phyloP scores from a whole-genome alignment of 2,888 invertebrate genomes.

The Selenia dentaria region DNA sequence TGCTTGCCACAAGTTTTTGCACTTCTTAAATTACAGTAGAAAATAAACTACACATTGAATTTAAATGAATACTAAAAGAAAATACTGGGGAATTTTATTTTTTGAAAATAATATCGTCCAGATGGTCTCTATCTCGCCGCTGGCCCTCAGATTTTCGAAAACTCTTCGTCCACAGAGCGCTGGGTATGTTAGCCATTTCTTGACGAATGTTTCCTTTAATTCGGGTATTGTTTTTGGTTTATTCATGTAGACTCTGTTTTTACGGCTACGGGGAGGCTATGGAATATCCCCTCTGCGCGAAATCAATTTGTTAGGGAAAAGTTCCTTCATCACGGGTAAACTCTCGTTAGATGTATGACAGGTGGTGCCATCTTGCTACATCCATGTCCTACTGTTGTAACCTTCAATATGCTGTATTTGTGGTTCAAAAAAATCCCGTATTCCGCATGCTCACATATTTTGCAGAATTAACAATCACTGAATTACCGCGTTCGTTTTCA shows the following conservation, averaged over 20 bases:
- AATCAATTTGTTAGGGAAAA: neutral
- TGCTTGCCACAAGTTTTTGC: too few relatives aligned
- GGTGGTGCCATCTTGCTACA: neutral
- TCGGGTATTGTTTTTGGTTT: neutral
- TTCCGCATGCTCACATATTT: neutral
- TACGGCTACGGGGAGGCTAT: neutral
- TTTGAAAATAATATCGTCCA: too few relatives aligned
- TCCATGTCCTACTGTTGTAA: neutral
- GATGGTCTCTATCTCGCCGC: too few relatives aligned
- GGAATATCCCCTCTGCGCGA: neutral
- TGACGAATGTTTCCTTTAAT: neutral
- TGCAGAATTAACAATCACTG: too few relatives aligned
- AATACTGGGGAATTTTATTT: neutral
- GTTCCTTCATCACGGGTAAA: neutral
- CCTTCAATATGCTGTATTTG: neutral
- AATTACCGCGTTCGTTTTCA: too few relatives aligned
- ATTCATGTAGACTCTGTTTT: neutral
- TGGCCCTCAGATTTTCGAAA: too few relatives aligned
- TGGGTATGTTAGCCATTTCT: neutral
- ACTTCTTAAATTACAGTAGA: too few relatives aligned
- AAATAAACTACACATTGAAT: neutral
- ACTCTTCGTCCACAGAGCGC: too few relatives aligned
- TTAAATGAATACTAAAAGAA: neutral
- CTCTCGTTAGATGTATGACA: neutral
- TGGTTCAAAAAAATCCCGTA: neutral